Evolutionary conservation across 2,113 vertebrate species (phyloP), one percentile per base, ranked within the genome.

Genomic region (Solenodon paradoxus): DNA sequence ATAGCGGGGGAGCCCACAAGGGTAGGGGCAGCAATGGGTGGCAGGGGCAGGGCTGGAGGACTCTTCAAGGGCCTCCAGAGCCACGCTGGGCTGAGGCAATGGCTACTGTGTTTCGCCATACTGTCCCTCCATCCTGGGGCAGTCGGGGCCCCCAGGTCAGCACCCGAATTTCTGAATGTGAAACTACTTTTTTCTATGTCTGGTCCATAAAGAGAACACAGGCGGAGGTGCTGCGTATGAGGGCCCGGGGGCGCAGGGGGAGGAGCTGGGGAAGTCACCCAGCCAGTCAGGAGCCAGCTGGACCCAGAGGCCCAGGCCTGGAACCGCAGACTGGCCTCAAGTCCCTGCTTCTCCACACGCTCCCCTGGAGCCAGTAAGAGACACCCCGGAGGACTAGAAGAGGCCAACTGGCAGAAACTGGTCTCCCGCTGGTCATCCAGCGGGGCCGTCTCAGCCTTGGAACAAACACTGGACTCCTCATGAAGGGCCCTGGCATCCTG

Each of bases 291-390:
- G 15, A 55, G 78, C 68, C 2, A 38, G 17, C 35, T 0, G 30
- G 35, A 15, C 7, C 0, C 6, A 10, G 49, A 47, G 9, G 4
- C 30, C 19, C 12, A 13, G 12, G 2, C n/a, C 16, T 1, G 1
- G 51, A 53, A 7, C 6, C 13, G 59, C 0, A 2, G 69, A 28
- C 24, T 4, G 35, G 72, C 12, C 26, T 8, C 9, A 28, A 6
- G 42, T 32, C 42, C 55, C 22, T 51, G 69, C 68, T 28, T 92
- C 57, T 83, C 75, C 15, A 9, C 49, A 53, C 32, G 86, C 1
- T 3, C 19, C 57, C 26, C 13, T 5, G 0, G 59, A 69, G 63
- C 35, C 30, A 47, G 75, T 38, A 15, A 7, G 2, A 4, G 32
- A n/a, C 15, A 20, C 4, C 35, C 61, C 4, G 30, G 42, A 53